phyloP scores from a whole-genome alignment of 2,888 invertebrate genomes.

The Thelaira solivaga region DNA sequence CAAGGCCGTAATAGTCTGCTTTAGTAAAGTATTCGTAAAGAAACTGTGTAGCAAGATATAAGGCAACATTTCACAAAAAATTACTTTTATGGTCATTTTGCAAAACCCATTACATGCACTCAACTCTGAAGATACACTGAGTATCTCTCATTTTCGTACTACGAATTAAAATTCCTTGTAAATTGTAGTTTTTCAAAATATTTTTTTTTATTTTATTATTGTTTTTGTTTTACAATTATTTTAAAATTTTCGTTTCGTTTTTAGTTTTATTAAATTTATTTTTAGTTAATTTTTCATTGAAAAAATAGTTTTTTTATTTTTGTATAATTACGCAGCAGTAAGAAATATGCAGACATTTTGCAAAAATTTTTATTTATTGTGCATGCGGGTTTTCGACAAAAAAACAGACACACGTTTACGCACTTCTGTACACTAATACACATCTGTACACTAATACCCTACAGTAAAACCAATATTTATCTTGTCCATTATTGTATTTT shows the following conservation, averaged over 20 bases:
- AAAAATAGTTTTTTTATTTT: neutral
- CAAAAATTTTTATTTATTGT: neutral
- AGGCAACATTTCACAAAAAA: too few species aligned
- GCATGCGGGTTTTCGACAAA: neutral
- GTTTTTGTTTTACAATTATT: neutral
- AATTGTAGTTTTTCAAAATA: too few species aligned
- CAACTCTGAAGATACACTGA: too few species aligned
- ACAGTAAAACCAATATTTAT: too few species aligned
- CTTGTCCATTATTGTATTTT: too few species aligned
- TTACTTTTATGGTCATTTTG: too few species aligned
- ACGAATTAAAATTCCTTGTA: too few species aligned
- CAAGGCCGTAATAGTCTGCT: too few species aligned
- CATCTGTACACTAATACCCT: neutral
- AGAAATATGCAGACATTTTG: conserved; percentile 13
- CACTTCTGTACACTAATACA: neutral
- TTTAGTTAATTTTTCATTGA: neutral
- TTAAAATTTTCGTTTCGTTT: neutral
- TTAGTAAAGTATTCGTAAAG: too few species aligned
- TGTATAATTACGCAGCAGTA: neutral
- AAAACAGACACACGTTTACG: neutral
- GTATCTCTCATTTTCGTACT: too few species aligned
- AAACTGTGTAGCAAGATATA: too few species aligned
- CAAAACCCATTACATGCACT: too few species aligned
- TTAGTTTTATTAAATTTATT: neutral
- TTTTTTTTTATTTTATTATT: neutral